Percentiles rank a stretch among this genome's conserved stretches.
phyloP scores from a whole-genome alignment of 2,888 invertebrate genomes.

The Zaprionus lineosus region DNA sequence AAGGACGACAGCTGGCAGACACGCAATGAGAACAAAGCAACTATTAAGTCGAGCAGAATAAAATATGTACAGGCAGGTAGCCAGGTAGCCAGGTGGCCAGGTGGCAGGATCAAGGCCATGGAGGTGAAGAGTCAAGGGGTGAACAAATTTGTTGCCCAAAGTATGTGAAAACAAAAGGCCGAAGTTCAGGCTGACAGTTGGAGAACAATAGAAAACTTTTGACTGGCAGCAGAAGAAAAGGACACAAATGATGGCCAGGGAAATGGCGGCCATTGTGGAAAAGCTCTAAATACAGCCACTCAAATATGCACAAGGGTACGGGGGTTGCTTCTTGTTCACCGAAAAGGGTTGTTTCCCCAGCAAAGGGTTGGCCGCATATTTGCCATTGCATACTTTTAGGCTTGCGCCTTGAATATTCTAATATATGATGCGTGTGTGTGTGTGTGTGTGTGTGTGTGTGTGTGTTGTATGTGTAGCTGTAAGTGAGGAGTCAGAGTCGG shows the following conservation, averaged over 20 bases:
- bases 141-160: constrained; percentile 69
- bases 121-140: constrained; percentile 29
- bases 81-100: constrained; percentile 36
- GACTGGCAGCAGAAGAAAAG: constrained; percentile 62
- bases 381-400: constrained; percentile 73
- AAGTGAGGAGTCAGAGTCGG: no score
- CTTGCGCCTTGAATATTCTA: constrained; percentile 75
- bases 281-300: constrained; percentile 42
- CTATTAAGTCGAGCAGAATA: constrained; percentile 74
- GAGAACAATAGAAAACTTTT: constrained; percentile 69
- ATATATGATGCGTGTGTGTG: constrained; percentile 38
- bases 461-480: no score
- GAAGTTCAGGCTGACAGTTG: constrained; percentile 64
- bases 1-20: constrained; percentile 74
- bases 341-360: constrained; percentile 33
- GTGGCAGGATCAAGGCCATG: constrained; percentile 14
- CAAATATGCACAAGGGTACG: constrained; percentile 18
- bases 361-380: constrained; percentile 42
- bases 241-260: constrained; percentile 24
- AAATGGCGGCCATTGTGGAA: constrained; percentile 67
- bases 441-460: background rate
- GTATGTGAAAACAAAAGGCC: constrained; percentile 65
- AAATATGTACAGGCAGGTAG: constrained; percentile 62
- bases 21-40: constrained; percentile 57
- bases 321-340: constrained; percentile 34